These are phyloP conservation scores for Phrynosoma platyrhinos DNA, from an alignment of 2,113 vertebrate species.

Conservation along the genomic window DNA sequence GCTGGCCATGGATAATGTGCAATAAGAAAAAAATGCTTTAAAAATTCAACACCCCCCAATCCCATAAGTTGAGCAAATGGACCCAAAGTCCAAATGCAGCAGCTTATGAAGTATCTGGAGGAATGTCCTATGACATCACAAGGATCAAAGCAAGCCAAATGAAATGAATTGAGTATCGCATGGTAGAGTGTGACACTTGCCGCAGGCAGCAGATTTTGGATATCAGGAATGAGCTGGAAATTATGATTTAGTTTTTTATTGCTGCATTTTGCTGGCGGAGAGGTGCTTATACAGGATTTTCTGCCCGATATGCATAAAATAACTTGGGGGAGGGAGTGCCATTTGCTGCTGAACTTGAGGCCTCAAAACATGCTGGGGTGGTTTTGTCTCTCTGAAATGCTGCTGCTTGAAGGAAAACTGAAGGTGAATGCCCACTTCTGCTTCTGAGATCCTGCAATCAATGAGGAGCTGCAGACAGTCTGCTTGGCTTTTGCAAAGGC, in stretches of 20 bases:
- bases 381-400: not conserved
- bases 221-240: not conserved
- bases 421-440: not conserved
- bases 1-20: no score
- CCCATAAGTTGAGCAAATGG: not conserved
- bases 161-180: not conserved
- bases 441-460: not conserved
- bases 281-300: no score
- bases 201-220: not conserved
- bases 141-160: not conserved
- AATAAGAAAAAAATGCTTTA: no score
- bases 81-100: not conserved
- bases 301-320: no score
- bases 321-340: no score
- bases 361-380: not conserved
- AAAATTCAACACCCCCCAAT: not conserved
- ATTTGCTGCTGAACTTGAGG: not conserved
- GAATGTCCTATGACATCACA: not conserved
- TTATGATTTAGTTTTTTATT: not conserved
- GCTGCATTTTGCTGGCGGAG: no score
- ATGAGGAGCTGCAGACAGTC: not conserved
- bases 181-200: not conserved
- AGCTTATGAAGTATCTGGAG: not conserved
- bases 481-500: not conserved
- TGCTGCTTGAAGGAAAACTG: not conserved